phyloP scores from a whole-genome alignment of 1,140 invertebrate genomes.

The Cheumatopsyche charites region DNA sequence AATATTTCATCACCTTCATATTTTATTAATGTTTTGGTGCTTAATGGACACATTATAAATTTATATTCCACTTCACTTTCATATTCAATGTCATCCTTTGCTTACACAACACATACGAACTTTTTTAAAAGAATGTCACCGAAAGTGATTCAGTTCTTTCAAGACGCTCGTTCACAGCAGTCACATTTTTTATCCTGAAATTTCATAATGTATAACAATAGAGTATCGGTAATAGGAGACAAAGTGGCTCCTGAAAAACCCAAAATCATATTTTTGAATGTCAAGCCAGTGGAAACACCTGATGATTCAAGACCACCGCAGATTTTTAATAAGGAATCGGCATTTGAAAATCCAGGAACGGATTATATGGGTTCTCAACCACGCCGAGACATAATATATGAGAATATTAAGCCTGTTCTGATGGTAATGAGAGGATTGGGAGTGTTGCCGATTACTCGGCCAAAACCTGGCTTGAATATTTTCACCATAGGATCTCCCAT shows the following conservation, averaged over 20 bases:
- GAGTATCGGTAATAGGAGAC: constrained; percentile 14
- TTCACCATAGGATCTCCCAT: constrained; percentile 60
- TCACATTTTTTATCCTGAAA: not conserved
- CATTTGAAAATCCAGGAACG: not conserved
- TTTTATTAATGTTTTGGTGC: too few species aligned
- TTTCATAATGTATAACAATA: constrained; percentile 26
- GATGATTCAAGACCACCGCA: not conserved
- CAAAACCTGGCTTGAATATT: constrained; percentile 56
- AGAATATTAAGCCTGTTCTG: constrained; percentile 65
- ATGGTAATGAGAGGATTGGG: constrained; percentile 64
- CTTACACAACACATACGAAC: not conserved
- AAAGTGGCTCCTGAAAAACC: constrained; percentile 16
- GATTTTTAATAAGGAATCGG: not conserved
- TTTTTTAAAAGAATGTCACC: not conserved
- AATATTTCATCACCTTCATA: too few species aligned
- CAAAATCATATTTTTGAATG: constrained; percentile 43
- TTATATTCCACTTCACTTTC: not conserved
- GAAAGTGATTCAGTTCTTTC: not conserved
- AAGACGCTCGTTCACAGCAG: not conserved
- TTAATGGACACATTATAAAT: too few species aligned
- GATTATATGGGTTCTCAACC: not conserved
- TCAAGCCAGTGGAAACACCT: constrained; percentile 27
- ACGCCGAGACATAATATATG: constrained; percentile 62
- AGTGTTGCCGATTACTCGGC: constrained; percentile 63
- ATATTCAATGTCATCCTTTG: constrained; percentile 7